Conservation (phyloP, 2,888 invertebrate genomes). For the Trichogramma evanescens region DNA sequence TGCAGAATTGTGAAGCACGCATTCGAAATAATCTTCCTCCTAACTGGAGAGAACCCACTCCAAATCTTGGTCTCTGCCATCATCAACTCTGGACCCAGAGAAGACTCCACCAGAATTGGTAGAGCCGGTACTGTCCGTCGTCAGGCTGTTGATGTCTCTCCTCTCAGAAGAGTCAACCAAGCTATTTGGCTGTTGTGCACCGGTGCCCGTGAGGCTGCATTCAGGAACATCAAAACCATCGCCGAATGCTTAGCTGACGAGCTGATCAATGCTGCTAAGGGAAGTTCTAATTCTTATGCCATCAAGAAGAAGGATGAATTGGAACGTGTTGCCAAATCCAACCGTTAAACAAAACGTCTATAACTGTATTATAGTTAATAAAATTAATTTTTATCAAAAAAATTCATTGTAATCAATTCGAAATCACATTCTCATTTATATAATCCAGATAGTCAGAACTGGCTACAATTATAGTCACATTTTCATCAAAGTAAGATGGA, state of each 20-base stretch:
- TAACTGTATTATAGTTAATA: too few species aligned
- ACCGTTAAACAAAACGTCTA: conserved; percentile 72
- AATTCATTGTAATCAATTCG: too few species aligned
- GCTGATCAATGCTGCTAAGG: conserved; percentile 99
- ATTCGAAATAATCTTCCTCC: conserved; percentile 95
- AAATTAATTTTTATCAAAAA: too few species aligned
- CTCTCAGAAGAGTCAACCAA: conserved; percentile 95
- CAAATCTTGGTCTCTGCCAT: conserved; percentile 92
- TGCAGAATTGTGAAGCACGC: conserved; percentile 98
- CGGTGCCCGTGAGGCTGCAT: conserved; percentile 97
- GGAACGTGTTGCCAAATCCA: conserved; percentile 99
- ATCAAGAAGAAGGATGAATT: conserved; percentile 99
- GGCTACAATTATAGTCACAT: too few species aligned
- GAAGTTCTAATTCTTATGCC: conserved; percentile 98
- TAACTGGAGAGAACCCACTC: conserved; percentile 79
- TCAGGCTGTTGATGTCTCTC: conserved; percentile 99
- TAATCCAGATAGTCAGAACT: too few species aligned
- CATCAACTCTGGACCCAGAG: conserved; percentile 97
- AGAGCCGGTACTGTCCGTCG: conserved; percentile 99
- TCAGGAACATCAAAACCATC: conserved; percentile 99
- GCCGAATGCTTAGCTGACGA: conserved; percentile 99
- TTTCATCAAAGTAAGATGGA: too few species aligned
- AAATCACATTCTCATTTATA: too few species aligned
- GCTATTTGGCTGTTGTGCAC: conserved; percentile 99
- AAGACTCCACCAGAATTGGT: conserved; percentile 99